These are phyloP conservation scores for Drosophila lacertosa DNA, from an alignment of 1,140 invertebrate species.

Conservation along the genomic window DNA sequence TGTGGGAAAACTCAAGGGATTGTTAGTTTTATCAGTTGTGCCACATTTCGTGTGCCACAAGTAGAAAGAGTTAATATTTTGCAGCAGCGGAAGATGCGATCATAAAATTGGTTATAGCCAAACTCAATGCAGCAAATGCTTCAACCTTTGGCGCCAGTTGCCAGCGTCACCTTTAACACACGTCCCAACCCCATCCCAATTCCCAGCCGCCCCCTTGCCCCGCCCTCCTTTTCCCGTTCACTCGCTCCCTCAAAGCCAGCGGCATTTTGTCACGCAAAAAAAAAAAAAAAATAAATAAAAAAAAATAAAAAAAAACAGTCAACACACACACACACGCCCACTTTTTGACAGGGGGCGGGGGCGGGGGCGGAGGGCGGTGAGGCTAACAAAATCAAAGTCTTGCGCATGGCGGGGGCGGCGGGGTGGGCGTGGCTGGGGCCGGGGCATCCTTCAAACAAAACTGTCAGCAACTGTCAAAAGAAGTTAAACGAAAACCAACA, in stretches of 20 bases:
- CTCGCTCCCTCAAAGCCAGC: too few relatives aligned
- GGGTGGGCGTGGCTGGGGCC: constrained; percentile 16
- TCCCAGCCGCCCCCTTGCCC: neutral
- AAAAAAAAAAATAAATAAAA: neutral
- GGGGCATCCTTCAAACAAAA: constrained; percentile 73
- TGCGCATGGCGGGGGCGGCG: constrained; percentile 10
- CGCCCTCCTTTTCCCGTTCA: too few relatives aligned
- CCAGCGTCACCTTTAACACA: neutral
- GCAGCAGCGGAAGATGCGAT: constrained; percentile 6
- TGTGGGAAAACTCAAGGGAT: too few relatives aligned
- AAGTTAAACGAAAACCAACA: constrained; percentile 62
- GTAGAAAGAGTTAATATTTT: constrained; percentile 6
- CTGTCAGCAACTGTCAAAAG: constrained; percentile 80
- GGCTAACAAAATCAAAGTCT: constrained; percentile 36
- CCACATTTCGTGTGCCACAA: neutral
- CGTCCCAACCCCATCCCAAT: too few relatives aligned
- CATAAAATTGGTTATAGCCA: constrained; percentile 11
- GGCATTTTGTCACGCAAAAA: neutral
- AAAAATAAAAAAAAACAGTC: constrained; percentile 10
- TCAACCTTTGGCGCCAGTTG: constrained; percentile 17
- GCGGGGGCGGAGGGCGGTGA: constrained; percentile 13
- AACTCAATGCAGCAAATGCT: constrained; percentile 3
- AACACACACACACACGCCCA: constrained; percentile 20
- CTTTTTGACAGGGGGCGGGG: constrained; percentile 7
- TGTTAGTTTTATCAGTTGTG: constrained; percentile 4